Conservation (phyloP, 2,888 invertebrate genomes). For the Yponomeuta sedellus region DNA sequence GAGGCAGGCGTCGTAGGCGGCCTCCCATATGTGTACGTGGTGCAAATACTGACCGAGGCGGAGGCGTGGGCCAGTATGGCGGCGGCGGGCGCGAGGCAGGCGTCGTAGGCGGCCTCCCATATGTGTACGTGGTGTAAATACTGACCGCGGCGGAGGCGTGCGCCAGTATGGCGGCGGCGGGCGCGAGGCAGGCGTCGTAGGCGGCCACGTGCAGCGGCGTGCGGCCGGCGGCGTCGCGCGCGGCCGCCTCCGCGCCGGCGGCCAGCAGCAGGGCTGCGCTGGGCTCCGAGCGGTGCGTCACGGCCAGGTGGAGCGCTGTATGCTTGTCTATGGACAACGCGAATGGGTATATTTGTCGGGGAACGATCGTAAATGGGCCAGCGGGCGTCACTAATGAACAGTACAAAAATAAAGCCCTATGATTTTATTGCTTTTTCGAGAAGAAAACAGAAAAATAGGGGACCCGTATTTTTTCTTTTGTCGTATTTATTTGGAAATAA, state of each 20-base stretch:
- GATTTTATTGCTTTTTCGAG: too few relatives aligned
- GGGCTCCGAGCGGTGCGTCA: conserved; percentile 30
- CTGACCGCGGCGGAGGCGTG: neutral
- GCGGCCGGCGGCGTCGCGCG: conserved; percentile 43
- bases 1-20: too few relatives aligned
- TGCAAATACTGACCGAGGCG: too few relatives aligned
- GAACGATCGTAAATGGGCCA: too few relatives aligned
- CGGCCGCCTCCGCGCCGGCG: conserved; percentile 35
- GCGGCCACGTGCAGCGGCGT: conserved; percentile 59
- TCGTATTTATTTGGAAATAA: too few relatives aligned
- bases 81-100: conserved; percentile 30
- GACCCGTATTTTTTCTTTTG: too few relatives aligned
- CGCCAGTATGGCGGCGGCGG: conserved; percentile 32
- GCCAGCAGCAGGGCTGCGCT: conserved; percentile 33
- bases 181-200: conserved; percentile 38
- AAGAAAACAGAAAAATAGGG: too few relatives aligned
- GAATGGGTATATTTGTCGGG: too few relatives aligned
- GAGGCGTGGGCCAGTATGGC: conserved; percentile 29
- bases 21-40: too few relatives aligned
- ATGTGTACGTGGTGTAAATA: too few relatives aligned
- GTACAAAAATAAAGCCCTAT: too few relatives aligned
- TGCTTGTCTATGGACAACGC: conserved; percentile 38
- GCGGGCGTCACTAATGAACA: too few relatives aligned
- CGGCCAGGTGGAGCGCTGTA: conserved; percentile 52
- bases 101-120: conserved; percentile 53